Percentiles rank a stretch among this genome's conserved stretches.
These are phyloP conservation scores for Heteractis magnifica DNA, from an alignment of 92 coral and sea anemone species.

Conservation along the genomic window DNA sequence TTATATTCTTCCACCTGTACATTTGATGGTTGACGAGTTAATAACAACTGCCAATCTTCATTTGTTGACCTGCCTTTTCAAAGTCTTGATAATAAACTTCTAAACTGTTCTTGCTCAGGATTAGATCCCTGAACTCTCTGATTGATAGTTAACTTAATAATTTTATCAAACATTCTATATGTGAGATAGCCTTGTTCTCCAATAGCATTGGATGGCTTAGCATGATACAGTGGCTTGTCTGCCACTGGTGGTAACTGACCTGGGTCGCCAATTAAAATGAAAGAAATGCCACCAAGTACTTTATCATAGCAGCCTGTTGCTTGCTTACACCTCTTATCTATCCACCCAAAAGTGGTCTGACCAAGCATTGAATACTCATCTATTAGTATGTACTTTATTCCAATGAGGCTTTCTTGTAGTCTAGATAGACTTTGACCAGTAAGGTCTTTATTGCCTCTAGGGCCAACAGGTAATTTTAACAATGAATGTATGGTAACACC, in stretches of 20 bases:
- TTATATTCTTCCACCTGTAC: conserved; percentile 9
- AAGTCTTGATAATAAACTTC: conserved; percentile 26
- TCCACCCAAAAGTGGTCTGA: conserved; percentile 1
- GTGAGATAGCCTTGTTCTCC: conserved; percentile 49
- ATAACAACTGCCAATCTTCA: conserved; percentile 33
- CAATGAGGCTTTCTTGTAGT: conserved; percentile 39
- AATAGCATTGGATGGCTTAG: conserved; percentile 32
- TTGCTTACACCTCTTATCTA: conserved; percentile 45
- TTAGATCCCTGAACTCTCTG: conserved; percentile 52
- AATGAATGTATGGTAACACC: conserved; percentile 53
- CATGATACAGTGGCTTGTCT: conserved; percentile 49
- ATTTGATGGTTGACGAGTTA: conserved; percentile 33
- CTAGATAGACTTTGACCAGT: conserved; percentile 35
- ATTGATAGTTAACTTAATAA: not conserved
- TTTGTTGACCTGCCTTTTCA: conserved; percentile 22
- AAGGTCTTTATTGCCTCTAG: conserved; percentile 43
- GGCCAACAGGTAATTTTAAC: conserved; percentile 47
- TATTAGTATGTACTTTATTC: conserved; percentile 49
- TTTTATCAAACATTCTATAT: too few species aligned
- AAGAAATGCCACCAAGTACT: conserved; percentile 40
- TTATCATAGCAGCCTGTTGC: conserved; percentile 40
- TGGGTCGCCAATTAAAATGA: not conserved
- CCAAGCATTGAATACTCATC: conserved; percentile 73
- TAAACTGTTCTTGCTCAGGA: conserved; percentile 45
- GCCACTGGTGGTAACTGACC: not conserved